phyloP scores from a whole-genome alignment of 2,797 vertebrate genomes.

The Gastrophryne carolinensis region DNA sequence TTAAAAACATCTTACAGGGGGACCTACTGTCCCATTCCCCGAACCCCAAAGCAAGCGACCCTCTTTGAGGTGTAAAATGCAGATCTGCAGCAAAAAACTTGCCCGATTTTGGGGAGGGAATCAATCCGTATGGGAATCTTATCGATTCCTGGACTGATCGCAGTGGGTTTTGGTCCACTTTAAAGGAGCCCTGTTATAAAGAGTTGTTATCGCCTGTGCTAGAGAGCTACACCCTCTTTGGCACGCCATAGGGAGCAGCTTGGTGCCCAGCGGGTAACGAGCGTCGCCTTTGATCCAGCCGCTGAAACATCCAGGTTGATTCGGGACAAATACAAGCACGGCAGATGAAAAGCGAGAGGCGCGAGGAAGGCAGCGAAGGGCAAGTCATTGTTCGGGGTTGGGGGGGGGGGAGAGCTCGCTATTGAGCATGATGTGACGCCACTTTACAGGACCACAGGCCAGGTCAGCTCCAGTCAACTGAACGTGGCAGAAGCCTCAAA shows the following conservation, averaged over 20 bases:
- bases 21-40: too few relatives aligned
- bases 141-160: too few relatives aligned
- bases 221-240: slow-evolving; percentile 35
- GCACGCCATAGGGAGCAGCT: slow-evolving; percentile 24
- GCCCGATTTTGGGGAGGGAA: too few relatives aligned
- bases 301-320: slow-evolving; percentile 37
- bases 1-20: too few relatives aligned
- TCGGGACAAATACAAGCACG: slow-evolving; percentile 27
- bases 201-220: too few relatives aligned
- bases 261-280: too few relatives aligned
- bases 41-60: too few relatives aligned
- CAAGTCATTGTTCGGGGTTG: not conserved
- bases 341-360: slow-evolving; percentile 19
- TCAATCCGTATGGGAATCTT: too few relatives aligned
- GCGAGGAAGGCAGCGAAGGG: slow-evolving; percentile 3
- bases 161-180: too few relatives aligned
- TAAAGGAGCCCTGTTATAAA: too few relatives aligned
- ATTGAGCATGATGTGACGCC: slow-evolving; percentile 8
- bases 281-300: slow-evolving; percentile 42
- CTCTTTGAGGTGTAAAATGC: too few relatives aligned
- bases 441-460: slow-evolving; percentile 1
- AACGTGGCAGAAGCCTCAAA: not conserved
- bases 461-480: not conserved
- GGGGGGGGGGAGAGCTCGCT: not conserved
- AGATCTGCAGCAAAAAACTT: too few relatives aligned